Evolutionary conservation across 2,888 invertebrate genomes (phyloP).

Genomic region (Creontiades dilutus): DNA sequence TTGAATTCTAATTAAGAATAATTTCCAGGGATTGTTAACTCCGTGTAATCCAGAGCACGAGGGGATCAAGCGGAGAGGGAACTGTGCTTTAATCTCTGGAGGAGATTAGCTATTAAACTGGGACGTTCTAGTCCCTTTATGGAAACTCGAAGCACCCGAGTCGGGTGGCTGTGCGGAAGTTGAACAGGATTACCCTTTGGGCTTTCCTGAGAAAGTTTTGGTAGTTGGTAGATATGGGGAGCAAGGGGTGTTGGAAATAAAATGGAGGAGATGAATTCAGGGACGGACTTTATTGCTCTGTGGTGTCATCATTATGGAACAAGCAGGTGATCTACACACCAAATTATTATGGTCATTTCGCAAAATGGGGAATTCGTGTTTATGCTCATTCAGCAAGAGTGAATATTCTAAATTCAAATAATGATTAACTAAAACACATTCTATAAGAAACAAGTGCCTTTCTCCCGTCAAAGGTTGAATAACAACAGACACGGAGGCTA

Average conservation of each 20-base stretch:
- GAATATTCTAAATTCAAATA: too few species aligned
- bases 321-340: too few species aligned
- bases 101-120: conserved; percentile 1
- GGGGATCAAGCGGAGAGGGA: background rate
- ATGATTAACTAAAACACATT: too few species aligned
- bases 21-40: background rate
- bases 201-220: background rate
- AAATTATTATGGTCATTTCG: too few species aligned
- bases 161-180: background rate
- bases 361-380: too few species aligned
- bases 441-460: too few species aligned
- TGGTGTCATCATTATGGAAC: too few species aligned
- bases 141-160: background rate
- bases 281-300: background rate
- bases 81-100: background rate
- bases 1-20: background rate
- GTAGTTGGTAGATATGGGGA: background rate
- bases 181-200: background rate
- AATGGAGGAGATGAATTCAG: background rate
- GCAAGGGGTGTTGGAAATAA: background rate
- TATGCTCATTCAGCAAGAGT: too few species aligned
- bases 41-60: background rate
- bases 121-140: background rate
- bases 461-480: too few species aligned
- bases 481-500: too few species aligned